Evolutionary conservation across 1,140 invertebrate genomes (phyloP), one percentile per base, ranked within the genome.

Genomic region (Habropoda laboriosa): DNA sequence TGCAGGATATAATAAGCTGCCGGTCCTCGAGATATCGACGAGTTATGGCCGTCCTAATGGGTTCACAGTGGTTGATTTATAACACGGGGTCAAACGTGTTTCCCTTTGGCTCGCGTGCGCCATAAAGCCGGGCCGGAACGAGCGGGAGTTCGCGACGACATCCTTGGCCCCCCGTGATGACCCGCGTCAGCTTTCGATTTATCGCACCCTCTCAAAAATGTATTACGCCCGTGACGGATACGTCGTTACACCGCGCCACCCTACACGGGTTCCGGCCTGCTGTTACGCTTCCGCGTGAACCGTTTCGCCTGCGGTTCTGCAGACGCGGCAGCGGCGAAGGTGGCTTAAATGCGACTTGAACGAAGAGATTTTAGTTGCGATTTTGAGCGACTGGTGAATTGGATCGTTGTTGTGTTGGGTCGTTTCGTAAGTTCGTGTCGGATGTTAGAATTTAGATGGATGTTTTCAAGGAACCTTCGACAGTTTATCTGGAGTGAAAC

Each of bases 11-110:
- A 92, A 92, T 92, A 92, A 92, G 92, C 92, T 90, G 89, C 86
- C 87, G 89, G 91, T 93, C 89, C 90, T 91, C 90, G 92, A 92
- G 91, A 92, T 93, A 92, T 93, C 92, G 91, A 90, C 91, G 89
- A 92, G 89, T 92, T 93, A 93, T 91, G 91, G 82, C 70, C 85
- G 85, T 83, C 88, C 90, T 92, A 92, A 92, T 92, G 90, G 64
- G 91, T 88, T 88, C 87, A 88, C 88, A 88, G 87, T 86, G 87
- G 90, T 92, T 93, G 92, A 93, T 92, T 92, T 93, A 93, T 89
- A 86, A 83, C 81, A 70, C 79, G 88, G 87, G 35, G 64, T 64
- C 64, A 73, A 57, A 66, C 80, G 85, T 76, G 86, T 87, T 85
- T 89, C 64, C 71, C 53, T 63, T 45, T 53, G 58, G 55, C 60